These are phyloP conservation scores for Melanchra persicariae DNA, from an alignment of 2,888 invertebrate genomes.

Conservation along the genomic window DNA sequence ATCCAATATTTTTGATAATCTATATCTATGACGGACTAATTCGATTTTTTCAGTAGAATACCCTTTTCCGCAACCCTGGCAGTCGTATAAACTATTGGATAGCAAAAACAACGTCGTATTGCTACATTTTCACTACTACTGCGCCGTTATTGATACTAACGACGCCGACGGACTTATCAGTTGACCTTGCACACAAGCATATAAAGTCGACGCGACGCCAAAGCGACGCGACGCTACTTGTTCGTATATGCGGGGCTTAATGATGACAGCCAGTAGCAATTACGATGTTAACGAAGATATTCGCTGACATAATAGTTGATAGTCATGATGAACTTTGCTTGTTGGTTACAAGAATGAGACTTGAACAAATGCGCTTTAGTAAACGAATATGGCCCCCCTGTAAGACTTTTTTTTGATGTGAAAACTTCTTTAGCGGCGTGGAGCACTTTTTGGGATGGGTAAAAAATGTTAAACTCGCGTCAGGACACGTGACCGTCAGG, in stretches of 20 bases:
- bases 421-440: too few relatives aligned
- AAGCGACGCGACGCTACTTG: slow-evolving; percentile 2
- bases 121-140: background rate
- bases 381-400: background rate
- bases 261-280: slow-evolving; percentile 8
- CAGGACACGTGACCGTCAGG: too few relatives aligned
- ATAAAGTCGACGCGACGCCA: slow-evolving; percentile 24
- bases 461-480: too few relatives aligned
- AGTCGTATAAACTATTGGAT: background rate
- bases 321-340: slow-evolving; percentile 23
- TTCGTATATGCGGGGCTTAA: slow-evolving; percentile 16
- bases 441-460: too few relatives aligned
- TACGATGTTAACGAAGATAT: slow-evolving; percentile 9
- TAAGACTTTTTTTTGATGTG: background rate
- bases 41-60: too few relatives aligned
- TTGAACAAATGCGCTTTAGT: background rate
- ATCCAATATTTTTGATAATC: too few relatives aligned
- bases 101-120: background rate
- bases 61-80: too few relatives aligned
- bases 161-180: slow-evolving; percentile 42
- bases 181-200: slow-evolving; percentile 46
- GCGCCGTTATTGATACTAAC: slow-evolving; percentile 38
- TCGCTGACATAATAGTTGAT: slow-evolving; percentile 35
- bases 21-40: too few relatives aligned
- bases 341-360: background rate